Evolutionary conservation across 2,113 vertebrate genomes (phyloP).

Genomic region (Tonatia bakeri): DNA sequence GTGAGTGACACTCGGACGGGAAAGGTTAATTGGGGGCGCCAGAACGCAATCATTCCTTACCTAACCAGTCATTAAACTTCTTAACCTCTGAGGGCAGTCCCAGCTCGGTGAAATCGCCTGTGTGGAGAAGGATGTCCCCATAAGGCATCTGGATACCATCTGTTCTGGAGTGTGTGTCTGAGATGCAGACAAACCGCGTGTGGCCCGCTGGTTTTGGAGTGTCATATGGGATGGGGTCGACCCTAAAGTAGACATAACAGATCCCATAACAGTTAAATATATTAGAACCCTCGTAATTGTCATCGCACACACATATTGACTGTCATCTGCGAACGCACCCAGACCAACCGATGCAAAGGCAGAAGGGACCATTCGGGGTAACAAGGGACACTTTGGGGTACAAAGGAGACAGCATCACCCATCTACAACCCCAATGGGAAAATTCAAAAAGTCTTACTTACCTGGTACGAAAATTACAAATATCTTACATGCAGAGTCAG

Average conservation of each 20-base stretch:
- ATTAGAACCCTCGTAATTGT: constrained; percentile 72
- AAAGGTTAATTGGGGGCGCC: constrained; percentile 87
- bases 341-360: neutral
- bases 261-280: constrained; percentile 78
- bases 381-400: neutral
- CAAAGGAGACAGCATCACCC: neutral
- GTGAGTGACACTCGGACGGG: constrained; percentile 82
- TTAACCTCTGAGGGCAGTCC: constrained; percentile 99
- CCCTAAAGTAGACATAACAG: constrained; percentile 90
- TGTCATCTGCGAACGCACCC: neutral
- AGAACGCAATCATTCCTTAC: constrained; percentile 90
- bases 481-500: fast-evolving
- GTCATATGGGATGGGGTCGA: constrained; percentile 98
- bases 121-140: constrained; percentile 98
- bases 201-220: constrained; percentile 97
- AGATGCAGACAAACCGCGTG: constrained; percentile 98
- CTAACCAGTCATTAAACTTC: constrained; percentile 99
- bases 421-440: neutral
- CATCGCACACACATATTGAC: constrained; percentile 60
- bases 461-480: constrained; percentile 47
- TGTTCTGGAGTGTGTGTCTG: constrained; percentile 98
- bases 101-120: constrained; percentile 98
- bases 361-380: neutral
- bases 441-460: constrained; percentile 59
- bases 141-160: constrained; percentile 99